These are phyloP conservation scores for Hippocampus mohnikei DNA, from an alignment of 2,113 vertebrate genomes.

Conservation along the genomic window DNA sequence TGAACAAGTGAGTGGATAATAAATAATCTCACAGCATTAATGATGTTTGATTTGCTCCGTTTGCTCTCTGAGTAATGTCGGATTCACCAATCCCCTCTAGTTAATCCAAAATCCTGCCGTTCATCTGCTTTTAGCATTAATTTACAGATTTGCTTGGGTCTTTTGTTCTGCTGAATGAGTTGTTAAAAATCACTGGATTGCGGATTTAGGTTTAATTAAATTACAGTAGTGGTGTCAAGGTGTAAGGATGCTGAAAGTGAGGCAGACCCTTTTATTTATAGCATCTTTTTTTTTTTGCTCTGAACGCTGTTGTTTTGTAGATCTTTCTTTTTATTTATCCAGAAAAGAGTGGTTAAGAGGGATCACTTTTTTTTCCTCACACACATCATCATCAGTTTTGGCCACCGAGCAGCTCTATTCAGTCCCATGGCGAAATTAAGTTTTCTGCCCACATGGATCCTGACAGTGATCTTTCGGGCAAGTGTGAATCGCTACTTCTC, in stretches of 20 bases:
- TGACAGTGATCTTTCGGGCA: constrained; percentile 46
- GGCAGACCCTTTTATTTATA: constrained; percentile 6
- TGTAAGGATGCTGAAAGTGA: constrained; percentile 19
- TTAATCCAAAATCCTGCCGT: constrained; percentile 73
- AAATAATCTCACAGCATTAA: constrained; percentile 69
- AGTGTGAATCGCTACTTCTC: constrained; percentile 34
- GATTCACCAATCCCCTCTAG: constrained; percentile 63
- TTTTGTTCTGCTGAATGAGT: constrained; percentile 46
- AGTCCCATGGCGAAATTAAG: constrained; percentile 38
- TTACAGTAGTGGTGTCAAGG: constrained; percentile 35
- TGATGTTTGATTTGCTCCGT: constrained; percentile 70
- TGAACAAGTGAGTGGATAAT: constrained; percentile 65
- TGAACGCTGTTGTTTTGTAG: not conserved
- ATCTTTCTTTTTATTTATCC: constrained; percentile 9
- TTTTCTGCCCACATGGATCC: constrained; percentile 24
- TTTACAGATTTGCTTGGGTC: constrained; percentile 67
- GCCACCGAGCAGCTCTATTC: constrained; percentile 17
- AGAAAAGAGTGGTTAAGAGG: constrained; percentile 7
- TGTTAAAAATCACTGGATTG: constrained; percentile 51
- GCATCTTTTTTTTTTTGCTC: not conserved
- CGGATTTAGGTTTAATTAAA: constrained; percentile 55
- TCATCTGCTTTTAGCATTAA: constrained; percentile 67
- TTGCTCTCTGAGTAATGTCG: constrained; percentile 58
- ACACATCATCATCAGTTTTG: constrained; percentile 36
- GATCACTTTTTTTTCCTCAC: constrained; percentile 23